These are phyloP conservation scores for Anableps anableps DNA, from an alignment of 2,797 vertebrate genomes.

Conservation along the genomic window DNA sequence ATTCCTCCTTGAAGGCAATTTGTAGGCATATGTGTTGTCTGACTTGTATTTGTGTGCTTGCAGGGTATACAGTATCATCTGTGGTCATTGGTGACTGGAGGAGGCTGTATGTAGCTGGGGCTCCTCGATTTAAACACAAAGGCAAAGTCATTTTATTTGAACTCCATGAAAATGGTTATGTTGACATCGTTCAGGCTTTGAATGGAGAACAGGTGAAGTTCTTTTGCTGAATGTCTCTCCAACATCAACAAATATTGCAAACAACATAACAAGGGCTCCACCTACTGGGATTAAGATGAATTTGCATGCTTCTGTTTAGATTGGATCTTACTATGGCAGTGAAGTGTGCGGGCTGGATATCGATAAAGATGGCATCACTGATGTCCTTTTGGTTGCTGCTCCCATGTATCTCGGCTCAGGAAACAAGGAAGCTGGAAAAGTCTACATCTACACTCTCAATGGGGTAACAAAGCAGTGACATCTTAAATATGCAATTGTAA, in stretches of 20 bases:
- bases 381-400: conserved; percentile 91
- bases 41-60: conserved; percentile 24
- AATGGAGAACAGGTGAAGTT: conserved; percentile 90
- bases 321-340: conserved; percentile 96
- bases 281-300: conserved; percentile 52
- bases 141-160: conserved; percentile 95
- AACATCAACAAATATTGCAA: not conserved
- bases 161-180: conserved; percentile 77
- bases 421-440: conserved; percentile 90
- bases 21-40: not conserved
- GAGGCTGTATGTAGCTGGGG: conserved; percentile 88
- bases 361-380: conserved; percentile 89
- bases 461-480: conserved; percentile 68
- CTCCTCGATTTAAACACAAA: conserved; percentile 95
- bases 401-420: conserved; percentile 92
- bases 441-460: conserved; percentile 89
- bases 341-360: conserved; percentile 91
- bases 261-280: conserved; percentile 42
- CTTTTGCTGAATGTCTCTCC: not conserved
- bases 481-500: not conserved
- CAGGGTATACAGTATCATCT: conserved; percentile 94
- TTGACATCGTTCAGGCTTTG: conserved; percentile 88
- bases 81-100: conserved; percentile 83
- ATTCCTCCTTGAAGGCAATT: not conserved
- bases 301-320: conserved; percentile 75